phyloP scores from a whole-genome alignment of 2,113 vertebrate species.

The Paramormyrops kingsleyae region DNA sequence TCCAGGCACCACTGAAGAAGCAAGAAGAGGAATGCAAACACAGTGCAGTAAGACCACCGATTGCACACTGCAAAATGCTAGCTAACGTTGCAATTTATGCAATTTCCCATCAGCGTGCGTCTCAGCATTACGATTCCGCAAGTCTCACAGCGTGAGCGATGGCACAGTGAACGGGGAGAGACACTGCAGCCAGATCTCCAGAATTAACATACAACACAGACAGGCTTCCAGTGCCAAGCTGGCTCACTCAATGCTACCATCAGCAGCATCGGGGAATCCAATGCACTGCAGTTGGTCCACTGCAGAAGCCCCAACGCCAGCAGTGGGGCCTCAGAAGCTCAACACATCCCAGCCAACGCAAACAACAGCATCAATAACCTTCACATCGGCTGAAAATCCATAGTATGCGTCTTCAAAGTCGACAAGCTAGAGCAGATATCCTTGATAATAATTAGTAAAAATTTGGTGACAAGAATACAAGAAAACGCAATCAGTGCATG shows the following conservation, averaged over 20 bases:
- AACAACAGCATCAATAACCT: neutral
- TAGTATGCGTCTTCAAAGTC: neutral
- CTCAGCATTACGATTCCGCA: slow-evolving; percentile 34
- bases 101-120: slow-evolving; percentile 34
- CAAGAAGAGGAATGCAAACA: neutral
- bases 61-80: neutral
- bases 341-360: too few species aligned
- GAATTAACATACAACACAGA: slow-evolving; percentile 22
- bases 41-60: neutral
- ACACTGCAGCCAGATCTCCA: slow-evolving; percentile 19
- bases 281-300: neutral
- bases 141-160: slow-evolving; percentile 29
- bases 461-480: neutral
- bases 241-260: neutral
- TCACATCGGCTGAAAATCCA: neutral
- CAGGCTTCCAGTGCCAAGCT: slow-evolving; percentile 10
- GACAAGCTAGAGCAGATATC: neutral
- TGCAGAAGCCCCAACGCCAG: neutral
- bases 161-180: slow-evolving; percentile 22
- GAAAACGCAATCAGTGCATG: neutral
- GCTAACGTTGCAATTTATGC: slow-evolving; percentile 31
- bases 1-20: slow-evolving; percentile 14
- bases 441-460: neutral
- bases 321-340: neutral
- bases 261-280: neutral